Evolutionary conservation across 2,797 vertebrate genomes (phyloP).

Genomic region (Delichon dasypus): DNA sequence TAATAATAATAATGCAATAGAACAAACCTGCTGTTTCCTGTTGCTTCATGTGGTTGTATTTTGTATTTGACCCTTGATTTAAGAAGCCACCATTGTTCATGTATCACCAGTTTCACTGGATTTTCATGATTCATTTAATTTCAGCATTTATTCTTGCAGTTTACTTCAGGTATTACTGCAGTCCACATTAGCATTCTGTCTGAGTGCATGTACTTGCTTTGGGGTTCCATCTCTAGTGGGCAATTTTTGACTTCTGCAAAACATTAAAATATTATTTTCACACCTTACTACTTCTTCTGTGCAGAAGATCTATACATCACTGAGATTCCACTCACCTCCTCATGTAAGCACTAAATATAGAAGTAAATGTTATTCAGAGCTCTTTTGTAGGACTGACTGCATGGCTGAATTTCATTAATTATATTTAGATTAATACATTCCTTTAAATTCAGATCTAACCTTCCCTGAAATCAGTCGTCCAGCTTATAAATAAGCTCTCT

Average conservation of each 20-base stretch:
- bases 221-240: neutral
- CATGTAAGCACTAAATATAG: neutral
- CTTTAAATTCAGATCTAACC: neutral
- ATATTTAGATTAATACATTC: neutral
- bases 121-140: neutral
- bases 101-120: neutral
- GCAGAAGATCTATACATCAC: neutral
- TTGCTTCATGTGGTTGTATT: neutral
- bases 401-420: neutral
- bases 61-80: neutral
- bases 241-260: neutral
- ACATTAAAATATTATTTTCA: neutral
- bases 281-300: neutral
- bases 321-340: neutral
- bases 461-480: neutral
- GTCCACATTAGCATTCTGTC: neutral
- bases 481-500: neutral
- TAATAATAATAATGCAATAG: neutral
- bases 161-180: neutral
- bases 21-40: neutral
- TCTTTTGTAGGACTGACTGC: neutral
- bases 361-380: neutral
- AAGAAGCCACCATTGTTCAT: neutral
- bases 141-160: neutral
- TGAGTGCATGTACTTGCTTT: neutral